phyloP scores from a whole-genome alignment of 2,888 invertebrate species.

The Orthonevra nobilis region DNA sequence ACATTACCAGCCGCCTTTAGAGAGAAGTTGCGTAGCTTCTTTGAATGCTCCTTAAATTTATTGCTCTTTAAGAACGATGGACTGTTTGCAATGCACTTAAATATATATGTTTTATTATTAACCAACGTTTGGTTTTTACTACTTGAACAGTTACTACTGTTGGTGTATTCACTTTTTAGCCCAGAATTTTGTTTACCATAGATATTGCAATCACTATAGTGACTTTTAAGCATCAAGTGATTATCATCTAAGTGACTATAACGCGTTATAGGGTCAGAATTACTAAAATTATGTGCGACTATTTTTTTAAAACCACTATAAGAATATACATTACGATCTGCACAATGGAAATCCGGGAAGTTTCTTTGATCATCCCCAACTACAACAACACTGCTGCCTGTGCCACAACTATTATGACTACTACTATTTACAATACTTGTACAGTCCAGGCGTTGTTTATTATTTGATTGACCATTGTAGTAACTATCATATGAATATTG shows the following conservation, averaged over 20 bases:
- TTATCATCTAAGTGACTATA: conserved; percentile 73
- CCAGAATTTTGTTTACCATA: conserved; percentile 76
- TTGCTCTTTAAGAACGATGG: conserved; percentile 79
- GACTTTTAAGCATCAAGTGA: conserved; percentile 75
- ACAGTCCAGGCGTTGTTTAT: conserved; percentile 67
- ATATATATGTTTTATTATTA: conserved; percentile 79
- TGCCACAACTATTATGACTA: conserved; percentile 71
- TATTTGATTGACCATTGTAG: conserved; percentile 67
- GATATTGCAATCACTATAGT: conserved; percentile 79
- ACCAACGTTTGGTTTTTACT: conserved; percentile 77
- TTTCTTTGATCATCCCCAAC: conserved; percentile 70
- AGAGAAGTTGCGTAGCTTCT: conserved; percentile 79
- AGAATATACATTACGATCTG: conserved; percentile 60
- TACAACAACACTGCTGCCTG: conserved; percentile 68
- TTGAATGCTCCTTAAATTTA: conserved; percentile 79
- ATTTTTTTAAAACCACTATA: conserved; percentile 71
- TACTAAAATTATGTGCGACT: conserved; percentile 75
- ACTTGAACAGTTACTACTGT: conserved; percentile 70
- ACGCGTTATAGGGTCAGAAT: conserved; percentile 74
- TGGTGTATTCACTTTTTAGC: conserved; percentile 72
- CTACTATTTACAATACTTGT: conserved; percentile 72
- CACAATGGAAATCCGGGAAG: conserved; percentile 68
- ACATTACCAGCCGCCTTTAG: conserved; percentile 77
- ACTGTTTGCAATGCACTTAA: conserved; percentile 80
- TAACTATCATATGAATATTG: conserved; percentile 76